Percentiles rank a stretch among this genome's conserved stretches.
Evolutionary conservation across 2,888 invertebrate genomes (phyloP).

Genomic region (Drosophila melanosoma): DNA sequence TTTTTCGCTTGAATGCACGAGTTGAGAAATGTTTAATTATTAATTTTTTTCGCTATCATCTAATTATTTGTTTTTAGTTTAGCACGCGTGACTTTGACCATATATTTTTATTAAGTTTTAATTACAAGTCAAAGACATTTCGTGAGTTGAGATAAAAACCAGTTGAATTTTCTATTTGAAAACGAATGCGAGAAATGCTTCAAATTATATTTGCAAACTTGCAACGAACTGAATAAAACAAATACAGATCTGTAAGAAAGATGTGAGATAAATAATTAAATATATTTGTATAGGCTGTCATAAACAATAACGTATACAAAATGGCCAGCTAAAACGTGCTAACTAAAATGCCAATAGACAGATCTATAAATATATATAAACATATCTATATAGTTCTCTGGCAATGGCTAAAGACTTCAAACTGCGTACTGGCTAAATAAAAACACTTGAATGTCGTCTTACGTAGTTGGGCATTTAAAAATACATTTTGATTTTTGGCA

Average conservation of each 20-base stretch:
- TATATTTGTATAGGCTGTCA: constrained; percentile 35
- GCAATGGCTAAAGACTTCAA: constrained; percentile 30
- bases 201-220: neutral
- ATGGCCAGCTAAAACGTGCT: constrained; percentile 57
- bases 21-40: constrained; percentile 38
- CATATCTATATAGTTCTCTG: constrained; percentile 1
- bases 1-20: constrained; percentile 62
- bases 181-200: neutral
- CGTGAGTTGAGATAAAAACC: constrained; percentile 34
- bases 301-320: constrained; percentile 46
- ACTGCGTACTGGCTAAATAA: constrained; percentile 64
- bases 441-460: constrained; percentile 78
- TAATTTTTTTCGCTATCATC: constrained; percentile 3
- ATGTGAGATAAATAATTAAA: neutral
- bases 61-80: constrained; percentile 43
- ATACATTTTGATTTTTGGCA: constrained; percentile 53
- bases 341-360: constrained; percentile 67
- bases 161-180: neutral
- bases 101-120: constrained; percentile 30
- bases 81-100: constrained; percentile 33
- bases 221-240: constrained; percentile 1
- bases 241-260: neutral
- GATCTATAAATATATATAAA: constrained; percentile 50
- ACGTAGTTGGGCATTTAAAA: constrained; percentile 75
- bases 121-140: constrained; percentile 33